A percentile compares a stretch with the other conserved stretches of the same genome.
Evolutionary conservation across 2,113 vertebrate genomes (phyloP).

Genomic region (Actinemys pallida): DNA sequence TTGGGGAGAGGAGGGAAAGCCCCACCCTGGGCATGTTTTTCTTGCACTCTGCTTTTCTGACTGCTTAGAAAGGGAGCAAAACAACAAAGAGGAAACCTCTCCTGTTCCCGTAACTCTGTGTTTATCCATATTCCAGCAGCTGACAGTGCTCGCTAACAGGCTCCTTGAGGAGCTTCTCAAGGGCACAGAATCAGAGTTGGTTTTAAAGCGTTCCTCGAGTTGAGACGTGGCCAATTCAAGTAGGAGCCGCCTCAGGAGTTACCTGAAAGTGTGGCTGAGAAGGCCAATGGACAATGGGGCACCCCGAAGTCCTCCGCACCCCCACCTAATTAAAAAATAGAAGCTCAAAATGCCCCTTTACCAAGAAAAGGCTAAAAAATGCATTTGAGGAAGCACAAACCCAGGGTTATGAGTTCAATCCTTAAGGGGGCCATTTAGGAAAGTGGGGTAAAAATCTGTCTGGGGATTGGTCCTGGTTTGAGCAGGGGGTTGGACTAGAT

Average conservation of each 20-base stretch:
- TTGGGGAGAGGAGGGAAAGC: neutral
- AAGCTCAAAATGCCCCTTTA: slow-evolving; percentile 1
- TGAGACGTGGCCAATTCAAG: neutral
- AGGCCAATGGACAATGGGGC: slow-evolving; percentile 28
- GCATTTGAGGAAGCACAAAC: slow-evolving; percentile 24
- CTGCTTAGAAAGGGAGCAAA: too few species aligned
- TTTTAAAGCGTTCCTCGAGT: neutral
- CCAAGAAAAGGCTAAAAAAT: slow-evolving; percentile 48
- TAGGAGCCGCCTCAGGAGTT: slow-evolving; percentile 2
- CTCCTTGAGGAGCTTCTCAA: slow-evolving; percentile 61
- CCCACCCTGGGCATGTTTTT: slow-evolving; percentile 70
- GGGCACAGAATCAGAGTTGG: slow-evolving; percentile 51
- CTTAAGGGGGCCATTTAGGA: too few species aligned
- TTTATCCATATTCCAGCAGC: slow-evolving; percentile 74
- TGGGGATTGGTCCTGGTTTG: too few species aligned
- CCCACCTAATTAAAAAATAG: slow-evolving; percentile 15
- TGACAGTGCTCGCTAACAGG: neutral
- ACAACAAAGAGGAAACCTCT: slow-evolving; percentile 79
- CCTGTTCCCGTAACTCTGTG: slow-evolving; percentile 69
- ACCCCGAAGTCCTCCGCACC: neutral
- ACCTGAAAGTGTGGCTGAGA: slow-evolving; percentile 36
- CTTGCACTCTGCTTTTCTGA: slow-evolving; percentile 45
- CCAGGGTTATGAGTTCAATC: too few species aligned
- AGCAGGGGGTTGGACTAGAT: too few species aligned
- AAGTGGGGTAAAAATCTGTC: too few species aligned